Evolutionary conservation across 2,797 vertebrate species (phyloP), one percentile per base, ranked within the genome.

Genomic region (Cichlasoma orientale): DNA sequence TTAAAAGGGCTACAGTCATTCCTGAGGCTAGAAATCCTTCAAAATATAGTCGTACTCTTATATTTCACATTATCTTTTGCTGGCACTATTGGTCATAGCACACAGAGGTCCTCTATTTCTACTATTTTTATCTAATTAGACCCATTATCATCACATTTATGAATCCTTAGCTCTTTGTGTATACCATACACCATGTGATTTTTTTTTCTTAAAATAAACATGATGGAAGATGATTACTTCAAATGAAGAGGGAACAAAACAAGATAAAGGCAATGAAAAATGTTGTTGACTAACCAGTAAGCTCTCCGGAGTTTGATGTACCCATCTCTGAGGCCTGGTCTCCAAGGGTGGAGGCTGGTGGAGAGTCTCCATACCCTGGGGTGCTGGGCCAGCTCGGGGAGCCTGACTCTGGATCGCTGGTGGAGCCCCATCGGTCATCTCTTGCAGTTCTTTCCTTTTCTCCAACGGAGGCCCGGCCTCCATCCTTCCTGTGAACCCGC

Each of bases 321-420:
- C 96, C 96, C 76, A 97, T 96, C 38, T 97, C 96, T 0, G 94
- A 95, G 47, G 90, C 92, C 74, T 93, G 92, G 25, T 92, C 80
- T 68, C 92, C 92, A 18, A 92, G 79, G n/a, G 89, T 85, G 8
- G 92, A 94, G 31, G 96, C 97, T 11, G 97, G 94, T 0, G 96
- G 97, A 0, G 96, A 97, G 1, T 96, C 94, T 81, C 93, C 94
- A 0, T 97, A 98, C 25, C 96, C 94, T 0, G 97, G 97, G 11
- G 97, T 98, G 93, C 96, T 97, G 78, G 97, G 97, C 61, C 96
- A 94, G 0, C 97, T 97, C 13, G 95, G 95, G 0, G 96, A 97
- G 2, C 95, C 96, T 0, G 96, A 97, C 78, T 99, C 98, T 0
- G 95, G 97, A 78, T 97, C 98, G 0, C 97, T 97, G 91, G 95